Evolutionary conservation across 2,888 invertebrate genomes (phyloP), one percentile per base, ranked within the genome.

Genomic region (Yponomeuta plumbellus): DNA sequence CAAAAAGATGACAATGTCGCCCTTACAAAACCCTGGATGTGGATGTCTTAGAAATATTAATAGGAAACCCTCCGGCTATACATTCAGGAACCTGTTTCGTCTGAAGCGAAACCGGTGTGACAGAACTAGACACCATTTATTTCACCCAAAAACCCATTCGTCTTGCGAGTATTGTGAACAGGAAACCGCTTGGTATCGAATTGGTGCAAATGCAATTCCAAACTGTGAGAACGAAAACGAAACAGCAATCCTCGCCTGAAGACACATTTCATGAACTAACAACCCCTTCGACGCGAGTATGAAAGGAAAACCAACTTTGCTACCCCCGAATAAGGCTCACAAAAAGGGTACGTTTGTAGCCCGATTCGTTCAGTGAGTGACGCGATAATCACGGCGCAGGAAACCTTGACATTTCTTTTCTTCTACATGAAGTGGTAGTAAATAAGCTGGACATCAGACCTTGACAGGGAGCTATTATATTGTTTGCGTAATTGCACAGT

Each of bases 1-100:
- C 74, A 75, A 80, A 85, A 85, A 81, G 77, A 71, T 67, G 75
- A 66, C 66, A 66, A 61, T 77, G 71, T 73, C 13, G 17, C 44
- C 44, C 44, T 52, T 72, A 78, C 75, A 73, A 76, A 71, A 73
- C 72, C 79, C 75, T 86, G 85, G 87, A 74, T 77, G 82, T 86
- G 85, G 87, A 74, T 77, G 82, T 82, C 81, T 86, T 85, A 77
- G 81, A 85, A 83, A 90, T 88, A 86, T 77, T 81, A 88, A 88
- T 88, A 68, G 67, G 52, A 65, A 61, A 65, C 20, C 62, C 58
- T 72, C 74, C 70, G 73, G 77, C 77, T 76, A 78, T 76, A 44
- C 11, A 52, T 52, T 52, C 78, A 68, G 71, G 72, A 85, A 87
- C 87, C 84, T 81, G 87, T 88, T 86, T 76, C 71, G 34, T 39